Conservation (phyloP, 2,113 vertebrate genomes). For the Syngnathoides biaculeatus region DNA sequence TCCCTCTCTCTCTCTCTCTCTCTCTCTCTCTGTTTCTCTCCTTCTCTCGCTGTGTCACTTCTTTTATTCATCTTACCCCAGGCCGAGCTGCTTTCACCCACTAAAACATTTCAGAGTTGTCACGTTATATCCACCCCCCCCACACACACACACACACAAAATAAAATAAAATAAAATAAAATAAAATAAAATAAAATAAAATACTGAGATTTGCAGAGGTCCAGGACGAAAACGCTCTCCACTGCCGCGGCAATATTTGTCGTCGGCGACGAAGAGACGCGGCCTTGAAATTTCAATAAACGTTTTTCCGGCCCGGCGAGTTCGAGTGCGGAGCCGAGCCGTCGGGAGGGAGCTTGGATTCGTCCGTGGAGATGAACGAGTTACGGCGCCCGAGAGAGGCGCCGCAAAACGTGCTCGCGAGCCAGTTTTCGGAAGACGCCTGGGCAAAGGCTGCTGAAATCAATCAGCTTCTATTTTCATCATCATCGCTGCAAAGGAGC, state of each 20-base stretch:
- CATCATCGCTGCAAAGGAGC: neutral
- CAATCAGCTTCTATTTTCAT: neutral
- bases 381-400: neutral
- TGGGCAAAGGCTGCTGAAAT: neutral
- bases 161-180: too few species aligned
- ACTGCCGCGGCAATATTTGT: constrained; percentile 4
- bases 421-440: neutral
- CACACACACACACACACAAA: neutral
- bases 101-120: neutral
- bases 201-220: constrained; percentile 13
- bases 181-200: too few species aligned
- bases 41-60: constrained; percentile 43
- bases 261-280: constrained; percentile 4
- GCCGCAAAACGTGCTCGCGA: neutral
- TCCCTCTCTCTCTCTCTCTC: constrained; percentile 26
- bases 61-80: constrained; percentile 44
- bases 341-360: neutral
- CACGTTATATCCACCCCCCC: constrained; percentile 32
- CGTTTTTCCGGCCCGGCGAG: neutral
- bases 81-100: neutral
- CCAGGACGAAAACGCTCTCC: neutral
- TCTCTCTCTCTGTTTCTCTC: constrained; percentile 17
- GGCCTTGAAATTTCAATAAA: constrained; percentile 2
- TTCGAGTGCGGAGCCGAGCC: neutral
- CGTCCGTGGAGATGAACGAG: too few species aligned